Conservation (phyloP, 1,140 invertebrate genomes). For the Anastatus disparis region DNA sequence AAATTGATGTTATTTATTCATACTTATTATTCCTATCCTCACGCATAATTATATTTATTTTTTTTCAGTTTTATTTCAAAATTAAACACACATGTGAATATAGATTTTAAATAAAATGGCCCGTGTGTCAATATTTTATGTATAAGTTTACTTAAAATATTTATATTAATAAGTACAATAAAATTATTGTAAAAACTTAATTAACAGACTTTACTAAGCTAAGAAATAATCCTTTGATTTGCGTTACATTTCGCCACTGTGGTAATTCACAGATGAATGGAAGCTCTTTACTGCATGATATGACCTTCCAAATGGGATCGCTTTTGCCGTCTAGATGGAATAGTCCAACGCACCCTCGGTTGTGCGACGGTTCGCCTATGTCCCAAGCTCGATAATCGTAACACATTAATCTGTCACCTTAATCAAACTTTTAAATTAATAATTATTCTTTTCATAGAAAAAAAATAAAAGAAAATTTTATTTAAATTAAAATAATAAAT, state of each 20-base stretch:
- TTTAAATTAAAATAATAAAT: background rate
- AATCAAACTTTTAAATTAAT: too few species aligned
- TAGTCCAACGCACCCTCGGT: conserved; percentile 70
- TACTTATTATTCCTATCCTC: too few species aligned
- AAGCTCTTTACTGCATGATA: conserved; percentile 65
- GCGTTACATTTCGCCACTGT: background rate
- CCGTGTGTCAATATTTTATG: too few species aligned
- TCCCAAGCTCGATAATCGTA: conserved; percentile 74
- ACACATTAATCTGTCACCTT: conserved; percentile 69
- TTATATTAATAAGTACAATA: too few species aligned
- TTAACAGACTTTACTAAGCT: too few species aligned
- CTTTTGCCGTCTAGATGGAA: conserved; percentile 44
- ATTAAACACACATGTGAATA: too few species aligned
- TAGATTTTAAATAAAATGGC: too few species aligned
- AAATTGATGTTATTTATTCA: background rate
- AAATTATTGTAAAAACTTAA: too few species aligned
- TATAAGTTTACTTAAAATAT: too few species aligned
- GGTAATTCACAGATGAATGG: conserved; percentile 73
- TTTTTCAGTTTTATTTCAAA: too few species aligned
- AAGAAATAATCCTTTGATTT: background rate
- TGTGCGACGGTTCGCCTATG: conserved; percentile 69
- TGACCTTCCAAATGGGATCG: conserved; percentile 68
- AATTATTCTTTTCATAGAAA: background rate
- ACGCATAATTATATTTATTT: too few species aligned
- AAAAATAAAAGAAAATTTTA: background rate